Evolutionary conservation across 2,888 invertebrate genomes (phyloP), one percentile per base, ranked within the genome.

Genomic region (Andrena camellia): DNA sequence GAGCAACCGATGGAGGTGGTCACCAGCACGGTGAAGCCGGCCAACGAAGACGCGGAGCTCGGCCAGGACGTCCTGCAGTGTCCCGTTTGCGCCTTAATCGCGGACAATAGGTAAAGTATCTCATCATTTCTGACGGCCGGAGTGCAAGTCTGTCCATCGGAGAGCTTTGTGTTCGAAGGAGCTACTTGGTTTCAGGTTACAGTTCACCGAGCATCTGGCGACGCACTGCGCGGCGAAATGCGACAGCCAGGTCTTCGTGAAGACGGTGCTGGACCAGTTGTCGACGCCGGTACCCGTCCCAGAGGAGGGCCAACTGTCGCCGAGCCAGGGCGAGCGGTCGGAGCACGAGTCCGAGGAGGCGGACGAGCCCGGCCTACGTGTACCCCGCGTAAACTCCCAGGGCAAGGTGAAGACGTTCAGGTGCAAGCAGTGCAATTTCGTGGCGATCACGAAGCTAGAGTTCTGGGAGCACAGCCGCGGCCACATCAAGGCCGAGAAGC

Each of bases 401-500:
- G 97, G 97, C 20, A 98, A 97, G 95, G 96, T 97, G 23, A 99
- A 99, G 94, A 96, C 97, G 0, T 97, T 97, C 94, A 97, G 97
- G 91, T 99, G 99, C 95, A 99, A 99, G 92, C 98, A 98, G 88
- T 99, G 99, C 93, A 96, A 96, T 71, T 97, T 97, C 89, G 96
- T 97, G 0, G 97, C 98, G 0, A 96, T 97, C 17, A 98, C 98
- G 5, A 99, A 99, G 94, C 95, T 97, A 23, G 98, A 98, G 75
- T 99, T 98, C 92, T 99, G 99, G 99, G 96, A 97, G 57, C 99
- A 99, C 93, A 96, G 96, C 31, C 96, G 97, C 74, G 95, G 96
- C 26, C 99, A 99, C 95, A 99, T 99, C 91, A 98, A 98, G 90
- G 96, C 97, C 0, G 99, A 99, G 89, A 99, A 99, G 93, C 96